Conservation (phyloP, 2,797 vertebrate species). For the Ambastaia sidthimunki region DNA sequence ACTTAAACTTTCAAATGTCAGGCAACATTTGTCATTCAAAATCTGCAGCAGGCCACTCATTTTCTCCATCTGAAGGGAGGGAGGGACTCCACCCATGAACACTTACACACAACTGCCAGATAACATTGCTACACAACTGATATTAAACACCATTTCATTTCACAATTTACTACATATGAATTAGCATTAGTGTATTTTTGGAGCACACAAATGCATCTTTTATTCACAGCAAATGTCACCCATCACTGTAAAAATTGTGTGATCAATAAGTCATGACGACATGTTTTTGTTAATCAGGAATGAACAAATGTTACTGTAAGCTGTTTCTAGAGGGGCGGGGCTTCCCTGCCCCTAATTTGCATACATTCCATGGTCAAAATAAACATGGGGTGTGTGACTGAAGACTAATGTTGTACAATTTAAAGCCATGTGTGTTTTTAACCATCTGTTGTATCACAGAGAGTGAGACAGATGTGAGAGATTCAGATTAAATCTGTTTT, state of each 20-base stretch:
- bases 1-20: constrained; percentile 20
- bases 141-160: neutral
- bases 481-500: neutral
- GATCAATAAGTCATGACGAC: too few relatives aligned
- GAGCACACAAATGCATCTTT: too few relatives aligned
- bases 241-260: too few relatives aligned
- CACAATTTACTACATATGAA: too few relatives aligned
- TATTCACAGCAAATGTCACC: too few relatives aligned
- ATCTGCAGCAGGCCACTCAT: constrained; percentile 13
- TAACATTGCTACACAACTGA: neutral
- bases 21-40: constrained; percentile 63
- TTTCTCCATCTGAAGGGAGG: constrained; percentile 19
- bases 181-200: too few relatives aligned
- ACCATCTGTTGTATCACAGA: neutral
- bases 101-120: neutral
- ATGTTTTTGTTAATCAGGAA: neutral
- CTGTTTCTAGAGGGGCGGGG: neutral
- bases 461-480: neutral
- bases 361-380: constrained; percentile 26
- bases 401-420: neutral
- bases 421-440: neutral
- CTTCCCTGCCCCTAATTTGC: constrained; percentile 36
- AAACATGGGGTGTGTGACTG: constrained; percentile 14
- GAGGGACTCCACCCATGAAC: constrained; percentile 7
- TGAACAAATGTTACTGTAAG: neutral